phyloP scores from a whole-genome alignment of 2,888 invertebrate species.

The Lasioglossum lativentre region DNA sequence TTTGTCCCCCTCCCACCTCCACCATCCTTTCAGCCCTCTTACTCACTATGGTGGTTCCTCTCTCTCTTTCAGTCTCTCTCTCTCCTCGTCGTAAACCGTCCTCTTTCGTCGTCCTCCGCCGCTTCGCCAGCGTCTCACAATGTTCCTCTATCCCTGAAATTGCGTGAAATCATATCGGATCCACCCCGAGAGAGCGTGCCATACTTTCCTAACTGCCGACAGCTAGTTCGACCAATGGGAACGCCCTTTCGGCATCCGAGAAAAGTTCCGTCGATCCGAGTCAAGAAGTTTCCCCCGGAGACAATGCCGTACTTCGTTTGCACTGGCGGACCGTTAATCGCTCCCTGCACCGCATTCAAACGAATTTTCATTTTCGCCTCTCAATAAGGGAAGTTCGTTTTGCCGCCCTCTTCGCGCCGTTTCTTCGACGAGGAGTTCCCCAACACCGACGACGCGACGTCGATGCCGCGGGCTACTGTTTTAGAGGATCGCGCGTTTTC shows the following conservation, averaged over 20 bases:
- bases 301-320: constrained; percentile 61
- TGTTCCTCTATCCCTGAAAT: constrained; percentile 73
- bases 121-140: constrained; percentile 59
- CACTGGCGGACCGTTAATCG: constrained; percentile 66
- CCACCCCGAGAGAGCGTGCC: constrained; percentile 63
- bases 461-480: constrained; percentile 35
- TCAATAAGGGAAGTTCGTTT: constrained; percentile 46
- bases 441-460: constrained; percentile 3
- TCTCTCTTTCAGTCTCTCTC: constrained; percentile 42
- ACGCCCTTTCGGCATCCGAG: constrained; percentile 70
- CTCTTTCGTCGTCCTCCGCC: constrained; percentile 34
- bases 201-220: constrained; percentile 68
- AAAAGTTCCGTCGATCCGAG: constrained; percentile 65
- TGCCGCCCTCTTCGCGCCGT: constrained; percentile 10
- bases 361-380: constrained; percentile 56
- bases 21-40: constrained; percentile 58
- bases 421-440: constrained; percentile 21
- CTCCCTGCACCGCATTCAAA: constrained; percentile 51
- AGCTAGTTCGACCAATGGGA: constrained; percentile 60
- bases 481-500: constrained; percentile 4
- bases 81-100: constrained; percentile 46
- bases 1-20: constrained; percentile 66
- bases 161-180: constrained; percentile 79
- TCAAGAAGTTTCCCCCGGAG: constrained; percentile 62
- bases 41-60: background rate